Conservation (phyloP, 2,888 invertebrate species). For the Digitonthophagus gazella region DNA sequence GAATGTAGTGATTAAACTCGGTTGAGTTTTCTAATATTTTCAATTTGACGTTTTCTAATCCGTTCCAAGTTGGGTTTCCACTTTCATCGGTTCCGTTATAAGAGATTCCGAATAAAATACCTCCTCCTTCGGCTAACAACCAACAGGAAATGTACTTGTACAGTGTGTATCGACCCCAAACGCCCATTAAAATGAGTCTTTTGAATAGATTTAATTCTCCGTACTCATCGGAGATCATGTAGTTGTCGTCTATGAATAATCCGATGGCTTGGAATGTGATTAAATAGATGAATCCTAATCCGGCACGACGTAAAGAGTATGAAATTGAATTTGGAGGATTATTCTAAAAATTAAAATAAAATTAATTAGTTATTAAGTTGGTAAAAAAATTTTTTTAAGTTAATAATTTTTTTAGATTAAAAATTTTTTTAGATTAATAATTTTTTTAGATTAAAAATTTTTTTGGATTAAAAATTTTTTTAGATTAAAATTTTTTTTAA, state of each 20-base stretch:
- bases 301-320: constrained; percentile 62
- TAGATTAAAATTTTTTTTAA: no score
- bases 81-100: constrained; percentile 72
- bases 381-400: no score
- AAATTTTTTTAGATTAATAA: no score
- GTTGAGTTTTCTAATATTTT: constrained; percentile 76
- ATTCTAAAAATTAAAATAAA: no score
- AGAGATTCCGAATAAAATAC: constrained; percentile 66
- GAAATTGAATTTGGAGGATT: constrained; percentile 48
- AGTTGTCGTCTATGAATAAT: constrained; percentile 68
- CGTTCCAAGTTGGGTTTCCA: constrained; percentile 75
- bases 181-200: constrained; percentile 66
- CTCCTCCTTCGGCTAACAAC: constrained; percentile 83
- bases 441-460: no score
- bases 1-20: constrained; percentile 83
- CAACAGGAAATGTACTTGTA: constrained; percentile 94
- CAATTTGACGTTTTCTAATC: constrained; percentile 87
- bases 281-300: constrained; percentile 71
- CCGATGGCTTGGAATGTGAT: constrained; percentile 72
- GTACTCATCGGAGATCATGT: constrained; percentile 66
- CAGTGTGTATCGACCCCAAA: constrained; percentile 83
- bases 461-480: no score
- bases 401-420: no score
- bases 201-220: constrained; percentile 55
- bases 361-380: not conserved